Percentiles rank a stretch among this genome's conserved stretches.
These are phyloP conservation scores for Hydrocynus forskahlii DNA, from an alignment of 2,797 vertebrate genomes.

Conservation along the genomic window DNA sequence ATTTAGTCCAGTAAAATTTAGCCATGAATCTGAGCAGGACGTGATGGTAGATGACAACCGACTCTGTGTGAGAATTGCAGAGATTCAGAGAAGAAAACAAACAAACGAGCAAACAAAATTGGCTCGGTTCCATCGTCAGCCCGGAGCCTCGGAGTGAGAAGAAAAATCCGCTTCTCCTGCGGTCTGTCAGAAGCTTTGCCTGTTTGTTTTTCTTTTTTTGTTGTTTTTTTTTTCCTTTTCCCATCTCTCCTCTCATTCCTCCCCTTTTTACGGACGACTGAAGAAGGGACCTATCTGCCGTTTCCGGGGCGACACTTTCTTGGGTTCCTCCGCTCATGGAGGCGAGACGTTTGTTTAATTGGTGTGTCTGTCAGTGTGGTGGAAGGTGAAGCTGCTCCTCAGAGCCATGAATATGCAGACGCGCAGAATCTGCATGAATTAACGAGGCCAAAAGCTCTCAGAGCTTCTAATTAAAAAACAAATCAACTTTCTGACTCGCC, in stretches of 20 bases:
- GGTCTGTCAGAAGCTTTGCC: constrained; percentile 70
- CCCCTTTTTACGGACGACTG: constrained; percentile 41
- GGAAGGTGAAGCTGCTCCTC: constrained; percentile 57
- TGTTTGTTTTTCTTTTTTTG: too few species aligned
- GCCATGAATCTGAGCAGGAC: too few species aligned
- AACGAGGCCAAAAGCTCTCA: constrained; percentile 30
- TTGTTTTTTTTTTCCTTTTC: constrained; percentile 61
- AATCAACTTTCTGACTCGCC: neutral
- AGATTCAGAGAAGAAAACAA: constrained; percentile 40
- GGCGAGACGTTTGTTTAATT: constrained; percentile 70
- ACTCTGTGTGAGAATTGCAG: constrained; percentile 52
- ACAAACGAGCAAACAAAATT: constrained; percentile 34
- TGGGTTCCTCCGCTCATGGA: constrained; percentile 64
- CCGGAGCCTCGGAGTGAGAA: neutral
- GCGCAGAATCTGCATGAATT: constrained; percentile 48
- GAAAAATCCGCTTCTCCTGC: constrained; percentile 63
- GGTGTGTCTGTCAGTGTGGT: constrained; percentile 65
- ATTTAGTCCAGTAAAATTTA: too few species aligned
- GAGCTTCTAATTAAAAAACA: neutral
- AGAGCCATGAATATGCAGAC: constrained; percentile 65
- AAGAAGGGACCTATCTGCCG: constrained; percentile 72
- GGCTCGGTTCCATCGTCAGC: neutral
- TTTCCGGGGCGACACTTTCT: constrained; percentile 70
- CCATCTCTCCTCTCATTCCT: constrained; percentile 14
- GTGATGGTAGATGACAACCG: too few species aligned